Conservation (phyloP, 2,888 invertebrate genomes). For the Sphaerolaimus hirsutus region DNA sequence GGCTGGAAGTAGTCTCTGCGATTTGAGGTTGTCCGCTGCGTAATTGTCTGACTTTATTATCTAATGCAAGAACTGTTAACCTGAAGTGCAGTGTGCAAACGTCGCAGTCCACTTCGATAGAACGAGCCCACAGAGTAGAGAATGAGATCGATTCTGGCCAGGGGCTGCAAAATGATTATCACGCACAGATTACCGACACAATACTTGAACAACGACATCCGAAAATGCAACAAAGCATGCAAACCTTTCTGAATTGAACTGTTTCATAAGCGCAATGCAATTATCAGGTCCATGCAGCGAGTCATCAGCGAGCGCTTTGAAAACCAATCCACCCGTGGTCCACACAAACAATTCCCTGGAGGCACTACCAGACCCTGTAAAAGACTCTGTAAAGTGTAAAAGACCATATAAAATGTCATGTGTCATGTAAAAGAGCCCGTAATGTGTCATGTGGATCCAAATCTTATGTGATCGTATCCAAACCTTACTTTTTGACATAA, state of each 20-base stretch:
- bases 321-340: constrained; percentile 40
- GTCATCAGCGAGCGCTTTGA: constrained; percentile 59
- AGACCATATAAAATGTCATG: no score
- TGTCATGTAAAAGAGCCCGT: no score
- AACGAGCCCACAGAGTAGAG: constrained; percentile 72
- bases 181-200: not conserved
- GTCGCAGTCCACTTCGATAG: constrained; percentile 51
- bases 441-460: no score
- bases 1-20: constrained; percentile 88
- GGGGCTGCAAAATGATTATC: constrained; percentile 36
- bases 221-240: not conserved
- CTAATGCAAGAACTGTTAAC: no score
- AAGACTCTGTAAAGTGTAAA: no score
- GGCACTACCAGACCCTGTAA: no score
- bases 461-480: no score
- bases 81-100: constrained; percentile 67
- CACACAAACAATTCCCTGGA: not conserved
- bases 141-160: constrained; percentile 74
- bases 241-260: constrained; percentile 55
- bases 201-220: not conserved
- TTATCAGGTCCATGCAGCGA: constrained; percentile 55
- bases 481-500: no score
- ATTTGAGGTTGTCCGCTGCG: no score
- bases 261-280: constrained; percentile 45
- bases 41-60: no score